Evolutionary conservation across 2,888 invertebrate genomes (phyloP).

Genomic region (Leptodirus hochenwartii): DNA sequence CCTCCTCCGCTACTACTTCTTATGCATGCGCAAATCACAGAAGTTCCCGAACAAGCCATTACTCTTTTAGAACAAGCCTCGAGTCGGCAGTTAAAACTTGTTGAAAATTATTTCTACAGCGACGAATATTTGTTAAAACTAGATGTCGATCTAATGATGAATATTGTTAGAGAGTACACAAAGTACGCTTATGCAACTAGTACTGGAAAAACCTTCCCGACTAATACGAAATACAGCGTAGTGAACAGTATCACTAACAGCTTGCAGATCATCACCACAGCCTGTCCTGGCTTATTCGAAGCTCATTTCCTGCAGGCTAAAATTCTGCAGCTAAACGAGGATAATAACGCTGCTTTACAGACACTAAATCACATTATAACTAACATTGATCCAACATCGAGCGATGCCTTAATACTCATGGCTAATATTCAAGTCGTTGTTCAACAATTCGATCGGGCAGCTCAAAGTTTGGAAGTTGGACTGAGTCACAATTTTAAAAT

Average conservation of each 20-base stretch:
- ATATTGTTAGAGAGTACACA: slow-evolving; percentile 59
- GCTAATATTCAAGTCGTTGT: slow-evolving; percentile 68
- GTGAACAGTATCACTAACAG: slow-evolving; percentile 11
- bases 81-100: slow-evolving; percentile 31
- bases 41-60: slow-evolving; percentile 35
- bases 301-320: slow-evolving; percentile 56
- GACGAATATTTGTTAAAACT: slow-evolving; percentile 52
- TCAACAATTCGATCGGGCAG: slow-evolving; percentile 53
- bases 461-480: slow-evolving; percentile 74
- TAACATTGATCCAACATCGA: slow-evolving; percentile 56
- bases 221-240: too few species aligned
- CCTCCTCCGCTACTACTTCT: slow-evolving; percentile 49
- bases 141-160: slow-evolving; percentile 73
- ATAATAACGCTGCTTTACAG: slow-evolving; percentile 48
- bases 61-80: slow-evolving; percentile 42
- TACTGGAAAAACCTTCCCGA: slow-evolving; percentile 2
- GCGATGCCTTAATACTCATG: slow-evolving; percentile 69
- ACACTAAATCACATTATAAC: slow-evolving; percentile 57
- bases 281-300: slow-evolving; percentile 62
- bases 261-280: slow-evolving; percentile 51
- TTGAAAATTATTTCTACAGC: slow-evolving; percentile 47
- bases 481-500: slow-evolving; percentile 86
- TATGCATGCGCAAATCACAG: slow-evolving; percentile 45
- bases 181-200: slow-evolving; percentile 39
- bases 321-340: slow-evolving; percentile 64